These are phyloP conservation scores for Urosaurus nigricauda DNA, from an alignment of 2,797 vertebrate genomes.

Conservation along the genomic window DNA sequence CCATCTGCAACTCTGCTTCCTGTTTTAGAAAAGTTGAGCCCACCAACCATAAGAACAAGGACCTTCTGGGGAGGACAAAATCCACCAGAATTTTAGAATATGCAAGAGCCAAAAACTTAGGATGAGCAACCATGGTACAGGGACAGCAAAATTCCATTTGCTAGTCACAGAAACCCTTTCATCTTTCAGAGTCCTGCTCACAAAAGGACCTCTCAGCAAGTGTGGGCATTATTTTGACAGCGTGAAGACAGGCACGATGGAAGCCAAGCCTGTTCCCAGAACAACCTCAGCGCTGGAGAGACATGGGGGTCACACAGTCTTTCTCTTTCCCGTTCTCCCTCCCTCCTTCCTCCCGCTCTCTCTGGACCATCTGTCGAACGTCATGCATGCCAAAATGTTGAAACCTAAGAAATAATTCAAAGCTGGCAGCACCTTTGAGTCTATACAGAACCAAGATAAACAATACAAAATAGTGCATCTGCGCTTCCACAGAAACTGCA, in stretches of 20 bases:
- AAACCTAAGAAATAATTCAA: neutral
- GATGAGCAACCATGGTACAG: neutral
- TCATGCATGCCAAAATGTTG: too few species aligned
- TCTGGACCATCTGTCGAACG: rapidly evolving
- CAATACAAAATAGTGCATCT: neutral
- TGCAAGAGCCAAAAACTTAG: neutral
- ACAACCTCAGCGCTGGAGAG: neutral
- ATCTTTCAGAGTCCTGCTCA: neutral
- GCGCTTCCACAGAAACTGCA: rapidly evolving
- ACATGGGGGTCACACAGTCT: neutral
- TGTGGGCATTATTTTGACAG: neutral
- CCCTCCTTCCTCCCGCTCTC: neutral
- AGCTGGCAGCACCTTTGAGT: neutral
- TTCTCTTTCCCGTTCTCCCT: neutral
- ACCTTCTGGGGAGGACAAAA: neutral
- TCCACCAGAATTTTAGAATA: neutral
- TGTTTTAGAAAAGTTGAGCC: neutral
- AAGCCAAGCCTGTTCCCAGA: neutral
- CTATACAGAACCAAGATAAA: neutral
- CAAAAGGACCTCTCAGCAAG: neutral
- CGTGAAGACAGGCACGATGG: rapidly evolving
- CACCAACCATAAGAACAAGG: too few species aligned
- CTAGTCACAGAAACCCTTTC: neutral
- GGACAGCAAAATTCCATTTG: neutral
- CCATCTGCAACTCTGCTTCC: neutral